Evolutionary conservation across 64 coral and sea anemone species (phyloP).

Genomic region (Porites lutea): DNA sequence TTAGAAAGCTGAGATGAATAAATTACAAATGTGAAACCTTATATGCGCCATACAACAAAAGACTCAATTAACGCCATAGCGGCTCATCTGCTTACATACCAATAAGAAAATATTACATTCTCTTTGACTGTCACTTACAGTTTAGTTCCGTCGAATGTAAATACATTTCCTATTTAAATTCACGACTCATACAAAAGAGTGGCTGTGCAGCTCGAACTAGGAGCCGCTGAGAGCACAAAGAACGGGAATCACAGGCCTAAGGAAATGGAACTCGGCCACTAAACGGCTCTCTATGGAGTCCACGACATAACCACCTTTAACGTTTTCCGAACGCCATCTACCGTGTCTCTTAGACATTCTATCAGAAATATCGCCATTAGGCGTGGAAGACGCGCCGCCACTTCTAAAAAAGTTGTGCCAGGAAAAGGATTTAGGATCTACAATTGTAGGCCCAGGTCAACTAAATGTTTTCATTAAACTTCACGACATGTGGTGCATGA

Average conservation of each 20-base stretch:
- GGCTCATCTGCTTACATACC: not conserved
- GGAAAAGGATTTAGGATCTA: conserved; percentile 5
- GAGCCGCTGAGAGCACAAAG: conserved; percentile 32
- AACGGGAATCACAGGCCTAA: conserved; percentile 52
- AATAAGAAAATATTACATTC: conserved; percentile 4
- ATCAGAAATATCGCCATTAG: conserved; percentile 55
- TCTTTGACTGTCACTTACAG: not conserved
- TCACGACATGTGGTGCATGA: conserved; percentile 5
- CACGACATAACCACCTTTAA: conserved; percentile 46
- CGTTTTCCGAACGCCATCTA: not conserved
- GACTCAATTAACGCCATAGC: not conserved
- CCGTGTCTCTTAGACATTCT: conserved; percentile 57
- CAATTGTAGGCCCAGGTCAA: not conserved
- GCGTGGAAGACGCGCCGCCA: conserved; percentile 59
- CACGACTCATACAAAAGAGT: not conserved
- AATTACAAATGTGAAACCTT: too few relatives aligned
- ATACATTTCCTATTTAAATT: conserved; percentile 28
- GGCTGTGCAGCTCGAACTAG: not conserved
- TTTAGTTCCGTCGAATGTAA: not conserved
- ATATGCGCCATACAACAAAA: too few relatives aligned
- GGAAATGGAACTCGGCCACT: conserved; percentile 29
- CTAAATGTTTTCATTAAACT: conserved; percentile 1
- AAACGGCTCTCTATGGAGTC: conserved; percentile 37
- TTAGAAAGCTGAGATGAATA: too few relatives aligned
- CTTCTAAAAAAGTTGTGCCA: conserved; percentile 45